Evolutionary conservation across 2,888 invertebrate genomes (phyloP), one percentile per base, ranked within the genome.

Genomic region (Ceraclea dissimilis): DNA sequence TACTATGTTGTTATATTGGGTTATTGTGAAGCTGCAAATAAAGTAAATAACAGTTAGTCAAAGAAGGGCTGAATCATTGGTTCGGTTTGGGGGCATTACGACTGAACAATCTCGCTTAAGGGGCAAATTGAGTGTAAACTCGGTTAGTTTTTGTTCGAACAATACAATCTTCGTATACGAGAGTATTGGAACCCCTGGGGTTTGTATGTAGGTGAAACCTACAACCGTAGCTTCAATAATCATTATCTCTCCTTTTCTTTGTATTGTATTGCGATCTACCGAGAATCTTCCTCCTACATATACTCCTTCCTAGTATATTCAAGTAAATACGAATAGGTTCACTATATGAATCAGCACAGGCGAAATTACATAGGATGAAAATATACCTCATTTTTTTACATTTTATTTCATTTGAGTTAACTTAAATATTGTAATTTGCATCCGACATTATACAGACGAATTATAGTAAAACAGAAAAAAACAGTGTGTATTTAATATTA

Each of bases 21-120:
- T 26, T 13, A 31, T 13, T n/a, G 39, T 39, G 39, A n/a, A 13
- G n/a, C 13, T 16, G 39, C 13, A 39, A 39, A 39, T 16, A 39
- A 13, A 16, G 39, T 39, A 39, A 39, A 39, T 39, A 26, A 26
- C 10, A 26, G 26, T 26, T 26, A 39, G 39, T 39, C 39, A 39
- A 39, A 39, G 39, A 13, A 39, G 39, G 2, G 39, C 16, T 39
- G 39, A 39, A 39, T 39, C 39, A 39, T 8, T 39, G 39, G 39
- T 16, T 39, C 39, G 39, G 39, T 39, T 39, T 39, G 39, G 39
- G 39, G 39, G 39, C 13, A 39, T 39, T n/a, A 39, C 39, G 39
- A 39, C 39, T 39, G 39, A 39, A 39, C 39, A 39, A 39, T 39
- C 39, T 39, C 39, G 39, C 39, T 39, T 39, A 39, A 39, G 39